phyloP scores from a whole-genome alignment of 2,113 vertebrate species.

The Leuciscus idus region DNA sequence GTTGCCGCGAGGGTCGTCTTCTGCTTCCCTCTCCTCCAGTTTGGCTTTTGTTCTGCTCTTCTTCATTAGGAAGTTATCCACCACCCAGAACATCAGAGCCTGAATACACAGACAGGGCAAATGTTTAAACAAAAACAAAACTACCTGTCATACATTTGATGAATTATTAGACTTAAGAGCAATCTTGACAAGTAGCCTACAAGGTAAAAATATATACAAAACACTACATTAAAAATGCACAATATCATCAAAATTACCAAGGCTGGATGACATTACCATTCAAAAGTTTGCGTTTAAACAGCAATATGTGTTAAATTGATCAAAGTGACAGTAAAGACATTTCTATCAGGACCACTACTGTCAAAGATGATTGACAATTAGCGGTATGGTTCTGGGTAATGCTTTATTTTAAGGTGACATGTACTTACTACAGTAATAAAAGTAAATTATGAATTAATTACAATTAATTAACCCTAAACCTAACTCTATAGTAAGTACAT shows the following conservation, averaged over 20 bases:
- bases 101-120: slow-evolving; percentile 56
- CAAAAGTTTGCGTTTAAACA: background rate
- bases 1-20: slow-evolving; percentile 86
- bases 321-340: background rate
- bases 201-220: background rate
- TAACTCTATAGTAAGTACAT: too few species aligned
- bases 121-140: background rate
- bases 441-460: too few species aligned
- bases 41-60: slow-evolving; percentile 99
- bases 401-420: too few species aligned
- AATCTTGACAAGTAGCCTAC: background rate
- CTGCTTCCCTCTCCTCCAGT: slow-evolving; percentile 88
- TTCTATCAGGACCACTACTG: too few species aligned
- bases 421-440: too few species aligned
- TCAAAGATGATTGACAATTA: too few species aligned
- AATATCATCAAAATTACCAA: background rate
- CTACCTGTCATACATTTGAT: background rate
- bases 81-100: slow-evolving; percentile 99
- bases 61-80: slow-evolving; percentile 99
- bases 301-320: background rate
- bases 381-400: too few species aligned
- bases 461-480: too few species aligned
- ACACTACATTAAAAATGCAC: background rate
- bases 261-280: background rate
- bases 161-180: background rate